Percentiles rank a stretch among this genome's conserved stretches.
phyloP scores from a whole-genome alignment of 2,113 vertebrate species.

The Donacobius atricapilla region DNA sequence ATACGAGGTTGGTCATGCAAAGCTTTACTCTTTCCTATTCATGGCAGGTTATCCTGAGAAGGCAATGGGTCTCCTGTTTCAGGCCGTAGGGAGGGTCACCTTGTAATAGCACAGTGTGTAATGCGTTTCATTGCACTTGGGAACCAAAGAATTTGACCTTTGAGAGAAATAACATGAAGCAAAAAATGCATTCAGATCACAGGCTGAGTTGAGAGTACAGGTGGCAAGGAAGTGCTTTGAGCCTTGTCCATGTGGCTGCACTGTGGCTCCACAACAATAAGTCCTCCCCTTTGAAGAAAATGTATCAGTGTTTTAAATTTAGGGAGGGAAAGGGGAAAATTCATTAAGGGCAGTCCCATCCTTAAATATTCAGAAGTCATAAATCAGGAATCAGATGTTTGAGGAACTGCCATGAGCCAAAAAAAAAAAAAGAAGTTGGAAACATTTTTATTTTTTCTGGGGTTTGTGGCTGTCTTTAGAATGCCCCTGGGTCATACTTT shows the following conservation, averaged over 20 bases:
- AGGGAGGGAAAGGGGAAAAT: background rate
- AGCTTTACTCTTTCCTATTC: background rate
- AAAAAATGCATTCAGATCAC: constrained; percentile 24
- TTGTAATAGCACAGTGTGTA: constrained; percentile 12
- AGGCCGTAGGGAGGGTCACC: constrained; percentile 14
- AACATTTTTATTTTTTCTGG: background rate
- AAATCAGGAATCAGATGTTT: background rate
- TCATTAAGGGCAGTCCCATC: background rate
- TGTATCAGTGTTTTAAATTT: background rate
- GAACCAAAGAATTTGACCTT: constrained; percentile 69
- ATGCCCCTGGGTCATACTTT: constrained; percentile 15
- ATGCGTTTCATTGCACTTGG: constrained; percentile 50
- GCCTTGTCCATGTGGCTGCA: background rate
- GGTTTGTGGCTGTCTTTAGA: background rate
- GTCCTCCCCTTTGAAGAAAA: background rate
- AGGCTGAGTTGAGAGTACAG: constrained; percentile 40
- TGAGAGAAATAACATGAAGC: constrained; percentile 55
- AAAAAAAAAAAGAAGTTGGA: background rate
- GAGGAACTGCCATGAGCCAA: background rate
- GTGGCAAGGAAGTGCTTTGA: background rate
- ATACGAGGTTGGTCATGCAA: background rate
- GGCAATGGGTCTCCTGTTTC: constrained; percentile 28
- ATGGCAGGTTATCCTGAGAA: background rate
- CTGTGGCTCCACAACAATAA: background rate
- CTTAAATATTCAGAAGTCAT: background rate